Base-by-base conservation (phyloP, 2,888 invertebrate genomes). In the Syritta pipiens region DNA sequence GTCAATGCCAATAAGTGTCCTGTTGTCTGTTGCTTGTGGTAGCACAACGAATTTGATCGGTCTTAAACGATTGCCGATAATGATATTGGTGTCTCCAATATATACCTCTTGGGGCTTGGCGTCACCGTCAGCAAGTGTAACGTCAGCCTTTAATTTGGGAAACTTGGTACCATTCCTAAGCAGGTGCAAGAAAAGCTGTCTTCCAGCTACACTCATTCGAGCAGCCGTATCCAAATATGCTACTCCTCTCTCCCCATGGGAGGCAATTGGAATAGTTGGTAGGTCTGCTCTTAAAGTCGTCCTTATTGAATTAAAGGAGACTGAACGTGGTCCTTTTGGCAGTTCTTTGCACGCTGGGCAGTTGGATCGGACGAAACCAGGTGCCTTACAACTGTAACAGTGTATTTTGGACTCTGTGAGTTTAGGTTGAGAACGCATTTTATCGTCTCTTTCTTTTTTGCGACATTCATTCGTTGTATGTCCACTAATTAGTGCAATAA, bases 171-270 rank as follows among this genome's bases (percentile, higher is more conserved):
- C 40, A 14, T 40, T 40, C 17, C 19, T 10, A 14, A 40, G 17
- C 9, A 40, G 17, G 7, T 40, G 40, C 19, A 40, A 4, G 3
- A 40, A 40, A 3, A 40, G 17, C 17, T 14, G 3, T 40, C 17
- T 17, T 17, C 40, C 32, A n/a, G 4, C 10, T 30, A 30, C 30
- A 5, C n/a, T n/a, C n/a, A n/a, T n/a, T n/a, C n/a, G n/a, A n/a
- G n/a, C n/a, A n/a, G 62, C 68, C 1, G 75, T 68, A n/a, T 75
- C 65, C 1, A 75, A 10, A 19, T 65, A 65, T 0, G 65, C 74
- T n/a, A 65, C 26, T 12, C 60, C 75, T 4, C 6, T 17, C 14
- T 65, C 55, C 9, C 59, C 65, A 51, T 65, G 59, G 1, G 37
- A 12, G 59, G 72, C n/a, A n/a, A n/a, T n/a, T n/a, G n/a, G n/a